These are phyloP conservation scores for Myiopsitta monachus DNA, from an alignment of 2,113 vertebrate species.

Conservation along the genomic window DNA sequence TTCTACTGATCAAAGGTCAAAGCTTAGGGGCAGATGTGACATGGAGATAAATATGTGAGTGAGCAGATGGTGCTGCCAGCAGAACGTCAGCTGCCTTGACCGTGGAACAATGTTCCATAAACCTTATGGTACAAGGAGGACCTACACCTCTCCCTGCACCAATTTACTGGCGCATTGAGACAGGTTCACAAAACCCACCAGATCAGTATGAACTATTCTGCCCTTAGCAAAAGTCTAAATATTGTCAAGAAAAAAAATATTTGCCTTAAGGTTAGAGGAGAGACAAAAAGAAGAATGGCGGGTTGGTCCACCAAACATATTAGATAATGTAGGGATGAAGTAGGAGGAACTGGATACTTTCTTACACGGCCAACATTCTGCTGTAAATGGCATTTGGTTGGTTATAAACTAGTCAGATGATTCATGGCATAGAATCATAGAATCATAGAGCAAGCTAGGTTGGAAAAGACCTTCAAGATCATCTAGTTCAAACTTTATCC, in stretches of 20 bases:
- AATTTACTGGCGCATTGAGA: slow-evolving; percentile 5
- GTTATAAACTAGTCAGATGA: background rate
- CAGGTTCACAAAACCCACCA: background rate
- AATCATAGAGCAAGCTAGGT: background rate
- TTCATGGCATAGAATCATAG: background rate
- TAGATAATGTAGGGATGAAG: background rate
- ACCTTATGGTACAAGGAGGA: background rate
- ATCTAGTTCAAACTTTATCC: background rate
- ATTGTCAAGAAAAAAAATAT: background rate
- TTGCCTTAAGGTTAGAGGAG: background rate
- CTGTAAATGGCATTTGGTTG: background rate
- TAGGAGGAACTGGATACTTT: background rate
- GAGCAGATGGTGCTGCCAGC: slow-evolving; percentile 47
- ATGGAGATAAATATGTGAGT: slow-evolving; percentile 1
- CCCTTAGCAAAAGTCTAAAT: background rate
- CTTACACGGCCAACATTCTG: background rate
- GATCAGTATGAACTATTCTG: background rate
- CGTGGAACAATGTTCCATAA: background rate
- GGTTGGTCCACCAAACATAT: background rate
- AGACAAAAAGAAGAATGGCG: background rate
- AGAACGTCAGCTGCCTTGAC: slow-evolving; percentile 38
- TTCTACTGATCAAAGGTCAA: slow-evolving; percentile 44
- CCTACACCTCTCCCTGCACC: background rate
- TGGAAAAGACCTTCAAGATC: background rate
- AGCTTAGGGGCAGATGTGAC: slow-evolving; percentile 22